phyloP scores from a whole-genome alignment of 1,140 invertebrate genomes.

The Metaphire vulgaris region DNA sequence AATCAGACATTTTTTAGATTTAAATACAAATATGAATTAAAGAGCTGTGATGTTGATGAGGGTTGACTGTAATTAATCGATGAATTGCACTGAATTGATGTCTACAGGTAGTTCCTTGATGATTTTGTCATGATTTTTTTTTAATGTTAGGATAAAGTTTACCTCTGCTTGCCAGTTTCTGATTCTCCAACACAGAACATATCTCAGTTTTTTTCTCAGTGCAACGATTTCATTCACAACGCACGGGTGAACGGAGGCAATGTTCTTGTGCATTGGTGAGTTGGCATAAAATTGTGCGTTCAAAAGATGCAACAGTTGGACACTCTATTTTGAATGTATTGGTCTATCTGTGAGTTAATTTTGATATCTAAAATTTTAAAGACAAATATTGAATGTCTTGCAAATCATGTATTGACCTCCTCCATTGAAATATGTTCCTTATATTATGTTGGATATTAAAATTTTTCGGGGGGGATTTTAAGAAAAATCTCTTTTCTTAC shows the following conservation, averaged over 20 bases:
- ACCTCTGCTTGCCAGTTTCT: slow-evolving; percentile 85
- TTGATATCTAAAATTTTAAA: not conserved
- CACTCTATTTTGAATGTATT: too few relatives aligned
- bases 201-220: slow-evolving; percentile 81
- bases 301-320: too few relatives aligned
- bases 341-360: not conserved
- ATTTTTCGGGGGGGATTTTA: not conserved
- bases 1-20: not conserved
- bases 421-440: not conserved
- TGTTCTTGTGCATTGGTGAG: slow-evolving; percentile 91
- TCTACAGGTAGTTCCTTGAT: too few relatives aligned
- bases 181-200: slow-evolving; percentile 89
- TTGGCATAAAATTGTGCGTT: too few relatives aligned
- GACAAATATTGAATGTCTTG: too few relatives aligned
- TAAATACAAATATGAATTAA: not conserved
- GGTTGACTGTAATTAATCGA: too few relatives aligned
- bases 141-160: slow-evolving; percentile 86
- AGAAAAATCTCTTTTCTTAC: too few relatives aligned
- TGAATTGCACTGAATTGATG: too few relatives aligned
- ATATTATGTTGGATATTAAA: not conserved
- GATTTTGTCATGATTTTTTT: too few relatives aligned
- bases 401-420: not conserved
- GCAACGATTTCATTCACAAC: slow-evolving; percentile 92
- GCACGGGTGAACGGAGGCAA: slow-evolving; percentile 78
- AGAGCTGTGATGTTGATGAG: too few relatives aligned